Conservation (phyloP, 2,888 invertebrate species). For the Heliconius erato region DNA sequence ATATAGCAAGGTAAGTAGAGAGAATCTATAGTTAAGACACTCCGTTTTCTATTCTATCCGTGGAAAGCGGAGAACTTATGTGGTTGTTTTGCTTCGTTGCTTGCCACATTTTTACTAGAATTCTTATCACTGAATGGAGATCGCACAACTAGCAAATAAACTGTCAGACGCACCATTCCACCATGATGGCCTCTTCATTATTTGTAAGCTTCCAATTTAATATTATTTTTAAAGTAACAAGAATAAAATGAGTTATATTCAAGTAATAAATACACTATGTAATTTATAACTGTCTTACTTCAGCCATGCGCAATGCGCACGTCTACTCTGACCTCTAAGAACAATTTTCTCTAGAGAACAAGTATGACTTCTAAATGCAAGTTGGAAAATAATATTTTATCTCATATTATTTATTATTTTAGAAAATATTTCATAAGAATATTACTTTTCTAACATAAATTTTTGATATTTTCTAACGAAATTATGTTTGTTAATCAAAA, state of each 20-base stretch:
- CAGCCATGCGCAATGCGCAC: background rate
- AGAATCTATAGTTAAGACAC: background rate
- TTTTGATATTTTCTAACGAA: no score
- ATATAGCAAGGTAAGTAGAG: background rate
- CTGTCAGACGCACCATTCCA: no score
- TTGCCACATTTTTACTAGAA: no score
- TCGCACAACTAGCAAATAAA: no score
- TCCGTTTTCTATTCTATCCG: background rate
- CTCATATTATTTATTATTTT: constrained; percentile 1
- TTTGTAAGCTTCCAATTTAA: background rate
- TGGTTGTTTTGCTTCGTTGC: no score
- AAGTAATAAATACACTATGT: background rate
- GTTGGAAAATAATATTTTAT: constrained; percentile 24
- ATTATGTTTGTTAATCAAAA: no score
- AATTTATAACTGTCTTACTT: constrained; percentile 15
- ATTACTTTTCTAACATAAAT: no score
- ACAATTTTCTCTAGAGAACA: constrained; percentile 27
- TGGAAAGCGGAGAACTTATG: no score
- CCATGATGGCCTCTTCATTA: no score
- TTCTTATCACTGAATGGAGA: no score
- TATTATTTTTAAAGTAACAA: background rate
- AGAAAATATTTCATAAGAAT: background rate
- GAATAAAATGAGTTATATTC: background rate
- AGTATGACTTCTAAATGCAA: constrained; percentile 31
- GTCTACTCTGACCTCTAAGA: constrained; percentile 25